Percentiles rank a stretch among this genome's conserved stretches.
Evolutionary conservation across 1,140 invertebrate species (phyloP).

Genomic region (Ceratoteleas bidentatus): DNA sequence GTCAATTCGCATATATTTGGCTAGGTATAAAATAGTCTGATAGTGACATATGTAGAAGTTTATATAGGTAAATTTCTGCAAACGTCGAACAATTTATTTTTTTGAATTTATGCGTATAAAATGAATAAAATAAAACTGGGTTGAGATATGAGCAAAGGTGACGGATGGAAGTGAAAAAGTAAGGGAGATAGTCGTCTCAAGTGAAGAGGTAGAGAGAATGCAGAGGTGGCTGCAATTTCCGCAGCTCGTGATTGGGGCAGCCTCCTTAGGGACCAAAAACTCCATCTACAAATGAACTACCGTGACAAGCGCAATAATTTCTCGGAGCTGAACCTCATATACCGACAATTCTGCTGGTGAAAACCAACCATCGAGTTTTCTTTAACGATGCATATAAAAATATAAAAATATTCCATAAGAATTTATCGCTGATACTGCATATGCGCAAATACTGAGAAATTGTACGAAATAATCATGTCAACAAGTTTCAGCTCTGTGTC

Average conservation of each 20-base stretch:
- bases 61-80: not conserved
- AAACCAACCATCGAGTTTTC: slow-evolving; percentile 61
- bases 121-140: slow-evolving; percentile 53
- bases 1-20: too few relatives aligned
- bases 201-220: slow-evolving; percentile 72
- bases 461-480: too few relatives aligned
- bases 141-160: slow-evolving; percentile 71
- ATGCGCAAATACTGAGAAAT: slow-evolving; percentile 6
- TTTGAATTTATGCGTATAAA: slow-evolving; percentile 56
- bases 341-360: slow-evolving; percentile 61
- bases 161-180: slow-evolving; percentile 70
- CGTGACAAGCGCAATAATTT: slow-evolving; percentile 88
- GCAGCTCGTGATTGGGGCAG: slow-evolving; percentile 87
- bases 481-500: too few relatives aligned
- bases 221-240: slow-evolving; percentile 84
- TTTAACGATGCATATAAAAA: slow-evolving; percentile 57
- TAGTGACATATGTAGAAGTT: too few relatives aligned
- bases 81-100: slow-evolving; percentile 11
- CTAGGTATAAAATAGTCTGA: too few relatives aligned
- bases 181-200: slow-evolving; percentile 67
- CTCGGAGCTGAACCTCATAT: slow-evolving; percentile 76
- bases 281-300: slow-evolving; percentile 88
- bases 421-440: slow-evolving; percentile 6
- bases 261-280: slow-evolving; percentile 86
- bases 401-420: slow-evolving; percentile 31